Percentiles rank a stretch among this genome's conserved stretches.
These are phyloP conservation scores for Gavia stellata DNA, from an alignment of 2,113 vertebrate genomes.

Conservation along the genomic window DNA sequence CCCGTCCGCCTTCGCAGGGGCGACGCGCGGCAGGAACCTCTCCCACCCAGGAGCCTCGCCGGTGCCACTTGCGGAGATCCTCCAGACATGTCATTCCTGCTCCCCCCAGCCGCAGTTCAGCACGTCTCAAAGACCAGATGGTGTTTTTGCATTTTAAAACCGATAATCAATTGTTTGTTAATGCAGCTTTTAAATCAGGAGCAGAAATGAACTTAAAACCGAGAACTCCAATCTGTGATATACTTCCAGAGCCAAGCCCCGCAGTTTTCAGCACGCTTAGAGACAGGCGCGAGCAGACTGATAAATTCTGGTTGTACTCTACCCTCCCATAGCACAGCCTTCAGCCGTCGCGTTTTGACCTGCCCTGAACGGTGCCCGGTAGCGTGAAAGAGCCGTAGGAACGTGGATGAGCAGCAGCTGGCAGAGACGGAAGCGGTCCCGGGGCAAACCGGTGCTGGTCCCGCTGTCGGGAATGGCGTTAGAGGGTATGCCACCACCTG, in stretches of 20 bases:
- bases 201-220: slow-evolving; percentile 54
- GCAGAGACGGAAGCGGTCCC: neutral
- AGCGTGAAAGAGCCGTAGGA: neutral
- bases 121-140: slow-evolving; percentile 68
- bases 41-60: neutral
- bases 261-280: neutral
- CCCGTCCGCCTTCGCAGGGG: slow-evolving; percentile 30
- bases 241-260: neutral
- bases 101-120: slow-evolving; percentile 1
- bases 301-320: neutral
- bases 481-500: neutral
- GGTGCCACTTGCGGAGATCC: neutral
- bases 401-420: neutral
- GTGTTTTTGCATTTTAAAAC: slow-evolving; percentile 75
- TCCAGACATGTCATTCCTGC: neutral
- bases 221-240: slow-evolving; percentile 46
- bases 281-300: neutral
- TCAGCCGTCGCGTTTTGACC: accelerated
- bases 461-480: accelerated
- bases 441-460: neutral
- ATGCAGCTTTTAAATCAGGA: slow-evolving; percentile 64
- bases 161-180: slow-evolving; percentile 75
- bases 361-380: neutral
- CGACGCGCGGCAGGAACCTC: neutral
- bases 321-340: neutral